Conservation (phyloP, 2,888 invertebrate genomes). For the Steinernema carpocapsae region DNA sequence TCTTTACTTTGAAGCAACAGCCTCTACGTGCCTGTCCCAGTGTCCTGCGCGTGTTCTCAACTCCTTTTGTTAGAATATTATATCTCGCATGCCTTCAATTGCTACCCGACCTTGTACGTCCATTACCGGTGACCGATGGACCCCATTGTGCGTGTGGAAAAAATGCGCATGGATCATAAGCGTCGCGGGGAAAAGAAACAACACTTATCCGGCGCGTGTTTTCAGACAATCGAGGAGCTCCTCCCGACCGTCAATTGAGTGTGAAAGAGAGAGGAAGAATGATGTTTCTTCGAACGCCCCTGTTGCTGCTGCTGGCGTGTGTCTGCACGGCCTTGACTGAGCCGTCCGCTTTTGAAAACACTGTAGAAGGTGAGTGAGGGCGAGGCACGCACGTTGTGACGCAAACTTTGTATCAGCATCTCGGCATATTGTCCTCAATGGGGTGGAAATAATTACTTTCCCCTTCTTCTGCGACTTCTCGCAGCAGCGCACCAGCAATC, state of each 20-base stretch:
- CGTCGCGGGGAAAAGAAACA: conserved; percentile 20
- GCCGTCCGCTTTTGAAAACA: conserved; percentile 13
- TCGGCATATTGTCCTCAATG: conserved; percentile 35
- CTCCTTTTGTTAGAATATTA: conserved; percentile 8
- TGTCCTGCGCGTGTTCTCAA: background rate
- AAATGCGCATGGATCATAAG: conserved; percentile 29
- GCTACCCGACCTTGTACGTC: conserved; percentile 28
- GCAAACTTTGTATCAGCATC: too few relatives aligned
- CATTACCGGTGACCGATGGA: conserved; percentile 34
- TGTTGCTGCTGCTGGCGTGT: conserved; percentile 5
- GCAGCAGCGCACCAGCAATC: too few relatives aligned
- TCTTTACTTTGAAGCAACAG: too few relatives aligned
- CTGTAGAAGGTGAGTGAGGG: conserved; percentile 29
- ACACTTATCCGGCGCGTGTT: conserved; percentile 1
- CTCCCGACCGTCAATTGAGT: conserved; percentile 12
- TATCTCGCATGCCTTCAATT: conserved; percentile 24
- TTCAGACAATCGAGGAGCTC: conserved; percentile 7
- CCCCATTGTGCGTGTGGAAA: conserved; percentile 11
- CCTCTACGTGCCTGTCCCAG: background rate
- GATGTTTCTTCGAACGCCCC: conserved; percentile 4
- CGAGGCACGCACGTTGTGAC: background rate
- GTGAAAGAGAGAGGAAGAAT: background rate
- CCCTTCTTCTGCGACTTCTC: conserved; percentile 1
- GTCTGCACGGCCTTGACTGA: conserved; percentile 23
- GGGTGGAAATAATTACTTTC: conserved; percentile 35